These are phyloP conservation scores for Oreotragus oreotragus DNA, from an alignment of 2,113 vertebrate genomes.

Conservation along the genomic window DNA sequence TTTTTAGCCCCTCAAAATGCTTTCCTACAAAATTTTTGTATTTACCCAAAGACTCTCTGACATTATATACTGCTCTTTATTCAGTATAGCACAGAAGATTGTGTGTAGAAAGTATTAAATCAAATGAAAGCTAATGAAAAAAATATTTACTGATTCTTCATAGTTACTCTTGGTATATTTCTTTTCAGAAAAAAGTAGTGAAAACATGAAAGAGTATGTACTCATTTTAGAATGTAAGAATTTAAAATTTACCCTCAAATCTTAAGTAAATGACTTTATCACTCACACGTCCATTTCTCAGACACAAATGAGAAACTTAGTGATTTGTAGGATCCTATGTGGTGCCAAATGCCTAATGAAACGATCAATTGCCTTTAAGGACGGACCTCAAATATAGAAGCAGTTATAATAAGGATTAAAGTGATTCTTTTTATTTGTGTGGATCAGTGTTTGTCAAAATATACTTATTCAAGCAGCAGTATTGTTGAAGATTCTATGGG, in stretches of 20 bases:
- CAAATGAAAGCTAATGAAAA: neutral
- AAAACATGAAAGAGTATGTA: neutral
- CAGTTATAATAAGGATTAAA: neutral
- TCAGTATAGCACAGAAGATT: neutral
- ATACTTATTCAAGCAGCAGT: neutral
- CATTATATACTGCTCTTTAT: neutral
- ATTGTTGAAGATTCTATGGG: neutral
- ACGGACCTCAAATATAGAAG: neutral
- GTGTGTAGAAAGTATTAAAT: neutral
- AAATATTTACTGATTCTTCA: neutral
- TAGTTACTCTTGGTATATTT: neutral
- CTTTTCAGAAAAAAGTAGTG: neutral
- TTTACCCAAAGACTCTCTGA: neutral
- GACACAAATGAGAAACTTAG: neutral
- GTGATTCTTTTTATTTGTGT: neutral
- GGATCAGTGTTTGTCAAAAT: neutral
- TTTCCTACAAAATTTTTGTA: neutral
- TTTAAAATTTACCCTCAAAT: neutral
- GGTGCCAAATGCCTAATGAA: neutral
- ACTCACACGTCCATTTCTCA: neutral
- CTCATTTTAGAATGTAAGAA: neutral
- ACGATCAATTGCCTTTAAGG: neutral
- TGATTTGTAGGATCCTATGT: neutral
- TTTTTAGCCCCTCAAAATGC: slow-evolving; percentile 1
- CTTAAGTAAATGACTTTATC: neutral